Base-by-base conservation (phyloP, 2,888 invertebrate genomes). In the Biston betularia region DNA sequence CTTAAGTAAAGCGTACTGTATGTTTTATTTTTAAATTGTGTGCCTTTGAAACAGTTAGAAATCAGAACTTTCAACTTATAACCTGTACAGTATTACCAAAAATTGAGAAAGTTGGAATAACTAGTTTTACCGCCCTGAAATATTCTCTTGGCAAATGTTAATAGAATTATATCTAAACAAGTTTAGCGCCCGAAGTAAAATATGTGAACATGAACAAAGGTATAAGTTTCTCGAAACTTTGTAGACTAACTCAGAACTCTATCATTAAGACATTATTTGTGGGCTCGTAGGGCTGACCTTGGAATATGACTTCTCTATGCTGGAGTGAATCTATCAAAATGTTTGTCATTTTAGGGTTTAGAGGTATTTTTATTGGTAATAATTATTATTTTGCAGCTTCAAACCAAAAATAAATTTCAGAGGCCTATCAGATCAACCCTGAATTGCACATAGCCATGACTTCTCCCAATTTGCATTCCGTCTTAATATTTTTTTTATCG, bases 171-270 rank as follows among this genome's bases (percentile, higher is more conserved):
- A 34, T 24, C 46, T 15, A 57, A 62, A 44, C 58, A 66, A 61
- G 61, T 61, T 38, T 38, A 38, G 38, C 0, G 33, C 15, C 40
- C 45, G 12, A 38, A 66, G 56, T 63, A 45, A 54, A 67, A 67
- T 59, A 55, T 67, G 55, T 67, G 58, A 63, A 58, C 67, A 50
- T 12, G 61, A 61, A 65, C 58, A 62, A 62, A 67, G 44, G 61
- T 58, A 44, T 44, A 46, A 62, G 58, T 58, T 54, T 63, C 56
- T n/a, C n/a, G 54, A 63, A 66, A 67, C 62, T 63, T 68, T 10
- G 55, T 59, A 63, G 63, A 68, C 62, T 57, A 54, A 46, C 45
- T 61, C 35, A 24, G 24, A 6, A 54, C 35, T 44, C 40, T 54
- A 59, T 53, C 49, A 58, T 63, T 63, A 40, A 45, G 54, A 42